Evolutionary conservation across 2,888 invertebrate genomes (phyloP).

Genomic region (Pyralis farinalis): DNA sequence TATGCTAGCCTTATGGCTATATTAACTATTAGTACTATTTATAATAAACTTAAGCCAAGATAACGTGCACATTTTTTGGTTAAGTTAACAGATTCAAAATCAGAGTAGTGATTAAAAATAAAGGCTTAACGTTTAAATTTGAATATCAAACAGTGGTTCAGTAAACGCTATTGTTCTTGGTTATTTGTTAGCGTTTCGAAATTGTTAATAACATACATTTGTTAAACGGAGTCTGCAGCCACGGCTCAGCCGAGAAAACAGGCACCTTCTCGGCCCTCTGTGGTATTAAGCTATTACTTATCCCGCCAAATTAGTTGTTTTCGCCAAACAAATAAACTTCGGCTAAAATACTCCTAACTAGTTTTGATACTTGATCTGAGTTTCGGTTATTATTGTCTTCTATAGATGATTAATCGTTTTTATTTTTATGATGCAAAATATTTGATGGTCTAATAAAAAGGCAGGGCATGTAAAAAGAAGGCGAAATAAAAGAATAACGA

Average conservation of each 20-base stretch:
- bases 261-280: constrained; percentile 62
- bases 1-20: no score
- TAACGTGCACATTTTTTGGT: no score
- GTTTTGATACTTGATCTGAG: constrained; percentile 37
- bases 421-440: no score
- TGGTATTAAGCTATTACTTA: constrained; percentile 80
- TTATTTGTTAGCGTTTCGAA: constrained; percentile 39
- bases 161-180: constrained; percentile 39
- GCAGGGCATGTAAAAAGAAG: no score
- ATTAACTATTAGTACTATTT: no score
- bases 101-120: background rate
- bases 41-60: no score
- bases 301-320: constrained; percentile 56
- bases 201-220: constrained; percentile 23
- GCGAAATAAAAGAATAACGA: no score
- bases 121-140: constrained; percentile 17
- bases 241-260: constrained; percentile 63
- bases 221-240: constrained; percentile 30
- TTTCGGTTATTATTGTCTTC: background rate
- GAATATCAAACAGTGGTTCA: constrained; percentile 34
- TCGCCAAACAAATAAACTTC: constrained; percentile 48
- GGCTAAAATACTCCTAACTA: constrained; percentile 1
- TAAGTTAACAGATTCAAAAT: background rate
- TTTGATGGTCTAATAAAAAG: no score
- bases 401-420: no score